Conservation (phyloP, 2,113 vertebrate genomes). For the Otolemur garnettii region DNA sequence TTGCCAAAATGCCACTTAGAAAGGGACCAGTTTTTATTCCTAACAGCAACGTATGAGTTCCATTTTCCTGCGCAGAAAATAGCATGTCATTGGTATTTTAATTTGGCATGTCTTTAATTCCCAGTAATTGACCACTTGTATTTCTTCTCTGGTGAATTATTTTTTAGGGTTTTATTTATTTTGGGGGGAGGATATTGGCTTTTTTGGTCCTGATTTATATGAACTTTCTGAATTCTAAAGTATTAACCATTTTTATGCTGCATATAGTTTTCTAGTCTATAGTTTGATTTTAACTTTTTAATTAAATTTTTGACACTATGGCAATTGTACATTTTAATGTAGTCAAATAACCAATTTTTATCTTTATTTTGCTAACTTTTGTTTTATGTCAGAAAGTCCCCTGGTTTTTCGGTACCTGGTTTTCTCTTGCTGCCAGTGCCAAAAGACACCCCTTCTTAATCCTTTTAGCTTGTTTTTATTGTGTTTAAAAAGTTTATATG, state of each 20-base stretch:
- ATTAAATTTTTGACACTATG: not conserved
- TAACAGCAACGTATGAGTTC: not conserved
- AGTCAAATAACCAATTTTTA: not conserved
- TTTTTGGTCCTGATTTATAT: not conserved
- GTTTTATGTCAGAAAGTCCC: not conserved
- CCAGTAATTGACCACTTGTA: not conserved
- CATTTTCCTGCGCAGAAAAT: not conserved
- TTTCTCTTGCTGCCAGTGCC: not conserved
- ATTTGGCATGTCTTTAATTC: not conserved
- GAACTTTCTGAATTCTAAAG: not conserved
- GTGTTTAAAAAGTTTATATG: constrained; percentile 27
- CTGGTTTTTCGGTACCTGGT: not conserved
- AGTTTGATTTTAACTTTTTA: constrained; percentile 18
- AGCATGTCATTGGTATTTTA: not conserved
- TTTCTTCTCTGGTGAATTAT: not conserved
- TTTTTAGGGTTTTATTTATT: not conserved
- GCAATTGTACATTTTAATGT: not conserved
- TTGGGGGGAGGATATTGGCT: not conserved
- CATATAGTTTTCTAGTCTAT: not conserved
- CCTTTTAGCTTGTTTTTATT: not conserved
- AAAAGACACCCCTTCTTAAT: not conserved
- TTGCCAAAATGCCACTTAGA: not conserved
- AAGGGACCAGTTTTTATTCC: not conserved
- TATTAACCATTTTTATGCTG: not conserved
- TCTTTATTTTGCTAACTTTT: not conserved